Percentiles rank a stretch among this genome's conserved stretches.
Evolutionary conservation across 2,113 vertebrate genomes (phyloP).

Genomic region (Clarias gariepinus): DNA sequence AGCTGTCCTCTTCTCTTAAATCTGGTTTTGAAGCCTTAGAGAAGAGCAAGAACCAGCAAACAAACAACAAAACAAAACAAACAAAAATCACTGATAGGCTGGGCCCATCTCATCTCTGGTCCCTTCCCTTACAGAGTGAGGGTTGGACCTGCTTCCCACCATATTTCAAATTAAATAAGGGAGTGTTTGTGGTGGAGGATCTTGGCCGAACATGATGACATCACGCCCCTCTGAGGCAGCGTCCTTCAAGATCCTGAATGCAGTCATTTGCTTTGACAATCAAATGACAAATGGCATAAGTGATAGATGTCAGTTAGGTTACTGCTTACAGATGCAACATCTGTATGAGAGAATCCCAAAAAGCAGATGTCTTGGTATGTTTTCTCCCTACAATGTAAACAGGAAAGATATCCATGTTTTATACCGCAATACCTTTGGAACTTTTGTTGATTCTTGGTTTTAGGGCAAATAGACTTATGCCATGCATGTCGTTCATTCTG

Average conservation of each 20-base stretch:
- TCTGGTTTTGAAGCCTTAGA: conserved; percentile 11
- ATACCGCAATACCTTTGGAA: not conserved
- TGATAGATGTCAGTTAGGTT: conserved; percentile 43
- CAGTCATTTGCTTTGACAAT: conserved; percentile 35
- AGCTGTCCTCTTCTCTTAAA: conserved; percentile 12
- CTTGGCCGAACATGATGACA: conserved; percentile 40
- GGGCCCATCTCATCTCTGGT: conserved; percentile 44
- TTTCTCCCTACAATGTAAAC: conserved; percentile 12
- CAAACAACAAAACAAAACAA: not conserved
- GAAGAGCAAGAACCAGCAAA: conserved; percentile 33
- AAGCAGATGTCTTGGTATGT: conserved; percentile 30
- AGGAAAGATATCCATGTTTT: not conserved
- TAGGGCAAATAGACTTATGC: not conserved
- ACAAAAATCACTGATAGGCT: conserved; percentile 47
- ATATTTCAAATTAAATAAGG: conserved; percentile 49
- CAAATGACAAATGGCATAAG: not conserved
- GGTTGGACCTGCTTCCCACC: conserved; percentile 50
- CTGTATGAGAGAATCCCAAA: conserved; percentile 17
- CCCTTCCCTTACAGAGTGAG: conserved; percentile 38
- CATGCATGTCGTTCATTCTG: not conserved
- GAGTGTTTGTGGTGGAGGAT: conserved; percentile 48
- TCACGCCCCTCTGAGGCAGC: conserved; percentile 31
- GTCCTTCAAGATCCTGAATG: conserved; percentile 15
- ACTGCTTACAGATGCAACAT: conserved; percentile 23
- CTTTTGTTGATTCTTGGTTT: conserved; percentile 5